Evolutionary conservation across 2,797 vertebrate genomes (phyloP).

Genomic region (Schizopygopsis pylzovi): DNA sequence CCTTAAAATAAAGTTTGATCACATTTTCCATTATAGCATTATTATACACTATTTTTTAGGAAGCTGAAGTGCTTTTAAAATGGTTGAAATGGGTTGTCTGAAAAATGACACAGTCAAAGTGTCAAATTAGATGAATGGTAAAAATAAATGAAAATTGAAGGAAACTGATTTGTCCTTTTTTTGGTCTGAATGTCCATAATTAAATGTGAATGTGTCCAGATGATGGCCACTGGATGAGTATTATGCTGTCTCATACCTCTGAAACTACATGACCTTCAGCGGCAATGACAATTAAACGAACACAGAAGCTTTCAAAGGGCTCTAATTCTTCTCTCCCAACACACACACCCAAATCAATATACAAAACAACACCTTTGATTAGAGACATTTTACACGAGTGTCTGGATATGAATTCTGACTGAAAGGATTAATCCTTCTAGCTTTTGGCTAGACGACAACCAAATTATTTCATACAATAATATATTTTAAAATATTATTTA

Average conservation of each 20-base stretch:
- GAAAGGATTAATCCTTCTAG: background rate
- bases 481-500: no score
- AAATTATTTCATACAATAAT: background rate
- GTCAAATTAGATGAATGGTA: background rate
- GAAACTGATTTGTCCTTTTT: background rate
- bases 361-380: constrained; percentile 34
- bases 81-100: background rate
- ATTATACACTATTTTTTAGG: background rate
- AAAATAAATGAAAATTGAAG: background rate
- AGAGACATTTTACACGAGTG: background rate
- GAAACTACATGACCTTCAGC: constrained; percentile 14
- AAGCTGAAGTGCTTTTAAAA: background rate
- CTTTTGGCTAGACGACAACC: background rate
- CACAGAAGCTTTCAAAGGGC: background rate
- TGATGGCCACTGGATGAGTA: background rate
- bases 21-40: background rate
- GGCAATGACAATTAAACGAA: constrained; percentile 18
- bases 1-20: background rate
- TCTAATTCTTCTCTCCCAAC: background rate
- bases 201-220: constrained; percentile 7
- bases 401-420: background rate
- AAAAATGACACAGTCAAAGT: background rate
- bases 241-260: constrained; percentile 1
- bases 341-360: background rate
- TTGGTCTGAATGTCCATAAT: constrained; percentile 1